A percentile compares a stretch with the other conserved stretches of the same genome.
Conservation (phyloP, 2,888 invertebrate genomes). For the Dryococelus australis region DNA sequence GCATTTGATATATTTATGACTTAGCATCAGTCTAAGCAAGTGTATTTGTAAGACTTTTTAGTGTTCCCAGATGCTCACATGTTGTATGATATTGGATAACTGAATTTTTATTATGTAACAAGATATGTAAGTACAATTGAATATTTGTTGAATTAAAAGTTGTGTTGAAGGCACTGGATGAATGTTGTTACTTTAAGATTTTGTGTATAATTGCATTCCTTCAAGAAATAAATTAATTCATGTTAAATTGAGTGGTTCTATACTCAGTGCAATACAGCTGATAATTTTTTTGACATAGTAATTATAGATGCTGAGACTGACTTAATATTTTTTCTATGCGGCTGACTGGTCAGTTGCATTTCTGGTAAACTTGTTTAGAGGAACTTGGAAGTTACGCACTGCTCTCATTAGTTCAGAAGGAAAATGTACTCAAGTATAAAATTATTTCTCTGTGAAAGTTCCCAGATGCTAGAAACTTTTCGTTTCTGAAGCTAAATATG, state of each 20-base stretch:
- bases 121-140: constrained; percentile 16
- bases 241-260: background rate
- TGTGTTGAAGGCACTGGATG: background rate
- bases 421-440: no score
- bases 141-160: background rate
- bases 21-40: background rate
- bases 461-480: no score
- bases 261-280: no score
- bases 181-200: background rate
- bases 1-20: constrained; percentile 4
- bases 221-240: background rate
- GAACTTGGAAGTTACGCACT: no score
- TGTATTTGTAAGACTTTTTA: background rate
- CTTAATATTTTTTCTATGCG: no score
- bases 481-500: no score
- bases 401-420: no score
- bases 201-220: constrained; percentile 6
- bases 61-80: background rate
- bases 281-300: no score
- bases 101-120: constrained; percentile 9
- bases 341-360: no score
- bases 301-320: no score
- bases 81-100: constrained; percentile 16
- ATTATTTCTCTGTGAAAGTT: no score
- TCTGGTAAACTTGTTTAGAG: no score